These are phyloP conservation scores for Drosophila lacicola DNA, from an alignment of 2,888 invertebrate genomes.

Conservation along the genomic window DNA sequence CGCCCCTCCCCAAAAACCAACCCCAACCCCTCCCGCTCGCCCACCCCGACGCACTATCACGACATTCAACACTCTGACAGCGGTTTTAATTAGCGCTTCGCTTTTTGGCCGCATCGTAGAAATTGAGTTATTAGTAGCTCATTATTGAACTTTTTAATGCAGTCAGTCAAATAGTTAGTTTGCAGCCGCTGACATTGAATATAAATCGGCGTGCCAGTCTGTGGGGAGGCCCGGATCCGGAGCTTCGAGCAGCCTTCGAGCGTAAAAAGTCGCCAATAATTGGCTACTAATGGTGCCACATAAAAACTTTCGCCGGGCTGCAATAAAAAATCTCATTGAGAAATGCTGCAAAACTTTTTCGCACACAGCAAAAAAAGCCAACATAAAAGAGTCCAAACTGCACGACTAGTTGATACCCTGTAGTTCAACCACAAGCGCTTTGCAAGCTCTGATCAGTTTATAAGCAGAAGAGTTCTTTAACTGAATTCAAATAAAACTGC, in stretches of 20 bases:
- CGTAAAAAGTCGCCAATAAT: conserved; percentile 78
- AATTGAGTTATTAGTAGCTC: conserved; percentile 77
- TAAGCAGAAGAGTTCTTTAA: no score
- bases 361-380: conserved; percentile 17
- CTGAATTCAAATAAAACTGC: no score
- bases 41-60: no score
- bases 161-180: conserved; percentile 69
- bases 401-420: conserved; percentile 13
- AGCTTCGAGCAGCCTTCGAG: conserved; percentile 33
- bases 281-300: conserved; percentile 77
- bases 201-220: conserved; percentile 46
- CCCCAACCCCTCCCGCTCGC: no score
- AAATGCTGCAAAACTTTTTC: conserved; percentile 55
- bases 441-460: no score
- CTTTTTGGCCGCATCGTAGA: conserved; percentile 29
- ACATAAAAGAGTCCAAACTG: not conserved
- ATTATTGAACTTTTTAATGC: conserved; percentile 75
- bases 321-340: conserved; percentile 69
- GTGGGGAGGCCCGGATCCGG: conserved; percentile 1
- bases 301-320: conserved; percentile 74
- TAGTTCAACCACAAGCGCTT: no score
- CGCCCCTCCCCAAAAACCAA: not conserved
- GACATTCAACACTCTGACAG: conserved; percentile 17
- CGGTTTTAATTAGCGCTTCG: conserved; percentile 63
- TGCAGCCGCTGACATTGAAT: conserved; percentile 70